A percentile compares a stretch with the other conserved stretches of the same genome.
These are phyloP conservation scores for Hemicentrotus pulcherrimus DNA, from an alignment of 35 echinoderm and acorn worm genomes.

Conservation along the genomic window DNA sequence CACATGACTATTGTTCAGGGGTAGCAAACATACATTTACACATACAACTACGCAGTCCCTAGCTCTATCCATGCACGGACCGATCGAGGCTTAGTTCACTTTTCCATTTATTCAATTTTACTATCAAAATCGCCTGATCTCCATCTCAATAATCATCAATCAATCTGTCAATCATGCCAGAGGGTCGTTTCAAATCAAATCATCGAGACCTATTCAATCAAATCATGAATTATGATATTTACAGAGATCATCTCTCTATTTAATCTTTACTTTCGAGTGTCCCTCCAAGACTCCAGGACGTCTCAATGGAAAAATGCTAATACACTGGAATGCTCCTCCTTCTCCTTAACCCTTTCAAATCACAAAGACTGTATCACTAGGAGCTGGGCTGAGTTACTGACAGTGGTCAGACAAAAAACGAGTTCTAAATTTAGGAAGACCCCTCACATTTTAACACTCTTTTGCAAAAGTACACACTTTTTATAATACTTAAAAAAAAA, in stretches of 20 bases:
- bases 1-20: neutral
- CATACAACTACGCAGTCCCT: neutral
- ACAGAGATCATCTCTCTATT: constrained; percentile 13
- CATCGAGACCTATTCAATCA: constrained; percentile 21
- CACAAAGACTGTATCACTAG: neutral
- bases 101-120: neutral
- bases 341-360: neutral
- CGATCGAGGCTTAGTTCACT: neutral
- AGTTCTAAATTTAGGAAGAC: no score
- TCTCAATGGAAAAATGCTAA: neutral
- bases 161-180: neutral
- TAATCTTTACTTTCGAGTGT: neutral
- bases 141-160: neutral
- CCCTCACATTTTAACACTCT: no score
- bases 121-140: neutral
- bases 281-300: neutral
- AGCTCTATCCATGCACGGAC: neutral
- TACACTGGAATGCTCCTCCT: neutral
- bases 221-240: constrained; percentile 40
- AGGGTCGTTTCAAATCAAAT: constrained; percentile 19
- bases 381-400: no score
- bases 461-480: neutral
- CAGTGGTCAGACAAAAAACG: no score
- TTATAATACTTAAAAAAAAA: no score
- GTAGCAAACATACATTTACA: neutral